phyloP scores from a whole-genome alignment of 2,113 vertebrate species.

The Otolemur garnettii region DNA sequence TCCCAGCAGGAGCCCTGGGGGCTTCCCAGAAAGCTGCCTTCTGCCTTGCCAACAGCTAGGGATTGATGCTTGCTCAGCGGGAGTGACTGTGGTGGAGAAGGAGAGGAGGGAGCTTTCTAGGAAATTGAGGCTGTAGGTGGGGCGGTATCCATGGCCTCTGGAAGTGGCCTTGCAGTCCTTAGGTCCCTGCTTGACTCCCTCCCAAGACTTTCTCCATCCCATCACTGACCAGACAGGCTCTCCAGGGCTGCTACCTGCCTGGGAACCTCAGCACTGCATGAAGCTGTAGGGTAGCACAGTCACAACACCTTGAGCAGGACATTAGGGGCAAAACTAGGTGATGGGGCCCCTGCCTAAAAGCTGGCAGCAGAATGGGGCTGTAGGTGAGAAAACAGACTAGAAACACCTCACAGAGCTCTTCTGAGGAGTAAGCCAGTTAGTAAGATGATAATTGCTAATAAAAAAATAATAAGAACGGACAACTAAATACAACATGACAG shows the following conservation, averaged over 20 bases:
- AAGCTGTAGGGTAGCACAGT: background rate
- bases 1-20: background rate
- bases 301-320: background rate
- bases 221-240: background rate
- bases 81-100: background rate
- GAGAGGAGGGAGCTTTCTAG: background rate
- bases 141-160: fast-evolving
- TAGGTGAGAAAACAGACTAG: background rate
- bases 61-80: background rate
- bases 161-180: background rate
- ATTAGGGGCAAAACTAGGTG: background rate
- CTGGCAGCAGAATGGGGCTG: fast-evolving
- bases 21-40: background rate
- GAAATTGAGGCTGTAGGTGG: background rate
- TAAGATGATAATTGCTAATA: fast-evolving
- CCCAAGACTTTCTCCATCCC: background rate
- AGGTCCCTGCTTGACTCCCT: background rate
- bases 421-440: no score
- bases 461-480: fast-evolving
- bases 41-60: background rate
- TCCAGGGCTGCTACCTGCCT: background rate
- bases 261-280: background rate
- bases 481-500: background rate
- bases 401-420: fast-evolving
- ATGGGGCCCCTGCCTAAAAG: background rate